Conservation (phyloP, 2,888 invertebrate species). For the Pachydiplax longipennis region DNA sequence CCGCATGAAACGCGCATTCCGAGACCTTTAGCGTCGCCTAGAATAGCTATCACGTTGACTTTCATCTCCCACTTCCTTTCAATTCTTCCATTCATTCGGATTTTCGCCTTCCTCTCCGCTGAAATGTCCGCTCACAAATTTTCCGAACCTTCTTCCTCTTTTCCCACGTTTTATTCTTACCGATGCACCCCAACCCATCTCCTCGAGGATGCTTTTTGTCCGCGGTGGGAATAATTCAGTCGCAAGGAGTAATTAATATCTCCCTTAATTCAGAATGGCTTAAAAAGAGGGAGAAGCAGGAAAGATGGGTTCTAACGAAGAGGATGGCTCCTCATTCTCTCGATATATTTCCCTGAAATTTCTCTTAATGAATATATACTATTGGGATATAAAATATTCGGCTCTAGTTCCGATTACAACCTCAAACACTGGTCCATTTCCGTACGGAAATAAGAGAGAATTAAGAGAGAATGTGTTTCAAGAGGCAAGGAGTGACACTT, state of each 20-base stretch:
- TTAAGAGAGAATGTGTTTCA: too few relatives aligned
- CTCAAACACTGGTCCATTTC: too few relatives aligned
- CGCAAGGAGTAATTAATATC: background rate
- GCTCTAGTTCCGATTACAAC: too few relatives aligned
- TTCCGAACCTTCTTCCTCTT: background rate
- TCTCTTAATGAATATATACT: too few relatives aligned
- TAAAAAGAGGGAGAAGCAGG: background rate
- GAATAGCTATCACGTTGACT: background rate
- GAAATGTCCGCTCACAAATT: slow-evolving; percentile 9
- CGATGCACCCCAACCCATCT: background rate
- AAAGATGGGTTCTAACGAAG: background rate
- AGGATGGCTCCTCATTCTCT: too few relatives aligned
- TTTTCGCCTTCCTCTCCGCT: background rate
- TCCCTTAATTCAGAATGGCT: background rate
- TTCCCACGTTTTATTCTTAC: background rate
- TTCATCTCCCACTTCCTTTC: background rate
- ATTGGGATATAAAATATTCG: too few relatives aligned
- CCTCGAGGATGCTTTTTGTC: background rate
- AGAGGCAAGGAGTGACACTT: too few relatives aligned
- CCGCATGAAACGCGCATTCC: background rate
- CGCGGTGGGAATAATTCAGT: background rate
- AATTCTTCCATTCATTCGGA: background rate
- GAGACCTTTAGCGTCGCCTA: background rate
- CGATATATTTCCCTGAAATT: too few relatives aligned
- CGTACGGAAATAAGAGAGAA: too few relatives aligned